Percentiles rank a stretch among this genome's conserved stretches.
phyloP scores from a whole-genome alignment of 1,140 invertebrate species.

The Calosoma granatense region DNA sequence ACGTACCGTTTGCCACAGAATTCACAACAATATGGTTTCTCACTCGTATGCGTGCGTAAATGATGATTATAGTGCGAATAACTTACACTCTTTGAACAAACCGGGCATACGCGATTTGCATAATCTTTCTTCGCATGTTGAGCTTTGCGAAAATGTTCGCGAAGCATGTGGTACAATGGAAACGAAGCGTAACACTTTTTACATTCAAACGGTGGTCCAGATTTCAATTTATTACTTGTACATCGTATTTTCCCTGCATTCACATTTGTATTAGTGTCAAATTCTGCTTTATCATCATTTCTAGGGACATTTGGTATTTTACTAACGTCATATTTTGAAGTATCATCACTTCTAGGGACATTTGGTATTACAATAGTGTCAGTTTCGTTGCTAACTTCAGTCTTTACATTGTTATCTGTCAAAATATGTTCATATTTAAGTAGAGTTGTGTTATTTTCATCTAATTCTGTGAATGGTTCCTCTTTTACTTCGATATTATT shows the following conservation, averaged over 20 bases:
- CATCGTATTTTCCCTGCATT: not conserved
- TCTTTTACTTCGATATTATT: not conserved
- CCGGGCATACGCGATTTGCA: not conserved
- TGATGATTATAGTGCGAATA: constrained; percentile 19
- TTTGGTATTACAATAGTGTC: not conserved
- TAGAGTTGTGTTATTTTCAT: not conserved
- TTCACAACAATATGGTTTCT: constrained; percentile 37
- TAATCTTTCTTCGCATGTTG: not conserved
- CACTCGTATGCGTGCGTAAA: constrained; percentile 37
- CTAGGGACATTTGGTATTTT: not conserved
- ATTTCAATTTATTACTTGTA: not conserved
- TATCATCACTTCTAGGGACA: too few relatives aligned
- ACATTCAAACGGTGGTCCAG: not conserved
- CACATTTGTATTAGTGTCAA: not conserved
- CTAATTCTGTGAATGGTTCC: too few relatives aligned
- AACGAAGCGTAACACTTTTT: not conserved
- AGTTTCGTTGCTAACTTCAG: not conserved
- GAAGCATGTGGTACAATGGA: not conserved
- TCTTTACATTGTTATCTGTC: too few relatives aligned
- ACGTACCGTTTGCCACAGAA: constrained; percentile 33
- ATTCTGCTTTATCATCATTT: not conserved
- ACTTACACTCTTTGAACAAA: not conserved
- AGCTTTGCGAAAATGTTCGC: not conserved
- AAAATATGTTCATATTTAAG: not conserved
- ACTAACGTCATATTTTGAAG: not conserved